These are phyloP conservation scores for Vireo griseus DNA, from an alignment of 2,797 vertebrate species.

Conservation along the genomic window DNA sequence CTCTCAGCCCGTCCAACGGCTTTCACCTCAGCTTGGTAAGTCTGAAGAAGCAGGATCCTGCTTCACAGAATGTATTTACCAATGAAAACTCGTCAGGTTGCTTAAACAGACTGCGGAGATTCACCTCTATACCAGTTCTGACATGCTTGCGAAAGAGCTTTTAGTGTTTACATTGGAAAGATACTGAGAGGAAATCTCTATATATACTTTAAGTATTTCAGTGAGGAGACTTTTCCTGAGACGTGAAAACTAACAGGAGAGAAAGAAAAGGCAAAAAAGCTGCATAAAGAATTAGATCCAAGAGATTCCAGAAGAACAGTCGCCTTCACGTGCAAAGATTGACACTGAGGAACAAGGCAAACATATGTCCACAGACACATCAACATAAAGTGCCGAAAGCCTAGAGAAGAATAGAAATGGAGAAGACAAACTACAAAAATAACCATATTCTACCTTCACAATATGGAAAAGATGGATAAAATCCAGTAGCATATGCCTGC, in stretches of 20 bases:
- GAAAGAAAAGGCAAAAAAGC: slow-evolving; percentile 17
- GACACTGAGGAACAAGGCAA: slow-evolving; percentile 43
- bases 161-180: not conserved
- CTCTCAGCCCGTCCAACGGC: not conserved
- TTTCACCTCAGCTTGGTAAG: not conserved
- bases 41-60: not conserved
- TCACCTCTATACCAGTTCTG: not conserved
- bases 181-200: not conserved
- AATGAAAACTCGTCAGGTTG: not conserved
- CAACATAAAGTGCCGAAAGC: slow-evolving; percentile 41
- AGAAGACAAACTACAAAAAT: slow-evolving; percentile 60
- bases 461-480: slow-evolving; percentile 62
- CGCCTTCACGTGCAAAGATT: slow-evolving; percentile 47
- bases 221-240: not conserved
- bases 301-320: slow-evolving; percentile 49
- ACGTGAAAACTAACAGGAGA: not conserved
- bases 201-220: not conserved
- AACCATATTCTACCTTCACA: slow-evolving; percentile 58
- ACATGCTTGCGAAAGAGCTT: not conserved
- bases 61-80: not conserved
- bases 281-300: slow-evolving; percentile 9
- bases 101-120: not conserved
- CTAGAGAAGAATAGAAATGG: slow-evolving; percentile 41
- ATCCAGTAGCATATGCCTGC: slow-evolving; percentile 66
- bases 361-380: slow-evolving; percentile 59